phyloP scores from a whole-genome alignment of 2,888 invertebrate genomes.

The Phaedon cochleariae region DNA sequence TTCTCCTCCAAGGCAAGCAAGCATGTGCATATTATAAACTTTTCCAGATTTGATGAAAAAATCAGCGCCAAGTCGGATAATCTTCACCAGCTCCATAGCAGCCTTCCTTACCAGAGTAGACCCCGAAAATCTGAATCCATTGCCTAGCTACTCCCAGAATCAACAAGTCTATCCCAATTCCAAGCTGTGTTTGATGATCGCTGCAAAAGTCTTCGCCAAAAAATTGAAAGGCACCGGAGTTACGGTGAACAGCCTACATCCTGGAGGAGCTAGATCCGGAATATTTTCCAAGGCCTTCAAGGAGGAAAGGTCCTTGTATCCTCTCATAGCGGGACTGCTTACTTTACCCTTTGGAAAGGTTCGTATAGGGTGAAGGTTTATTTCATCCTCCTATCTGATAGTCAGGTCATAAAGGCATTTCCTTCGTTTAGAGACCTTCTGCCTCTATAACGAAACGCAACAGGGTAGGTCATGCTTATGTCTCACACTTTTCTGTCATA shows the following conservation, averaged over 20 bases:
- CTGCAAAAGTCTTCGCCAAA: conserved; percentile 45
- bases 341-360: conserved; percentile 25
- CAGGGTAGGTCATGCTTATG: no score
- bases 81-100: conserved; percentile 48
- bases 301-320: conserved; percentile 23
- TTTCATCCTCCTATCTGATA: no score
- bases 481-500: no score
- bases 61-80: conserved; percentile 47
- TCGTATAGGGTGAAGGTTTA: no score
- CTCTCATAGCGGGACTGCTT: conserved; percentile 25
- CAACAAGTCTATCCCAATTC: conserved; percentile 40
- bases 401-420: no score
- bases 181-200: conserved; percentile 50
- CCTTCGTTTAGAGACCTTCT: no score
- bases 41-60: conserved; percentile 62
- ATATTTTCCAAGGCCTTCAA: conserved; percentile 32
- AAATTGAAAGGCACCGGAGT: conserved; percentile 44
- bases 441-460: no score
- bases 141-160: conserved; percentile 20
- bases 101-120: conserved; percentile 39
- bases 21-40: no score
- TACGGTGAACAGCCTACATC: conserved; percentile 48
- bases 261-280: conserved; percentile 46
- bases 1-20: no score
- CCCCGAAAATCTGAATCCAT: conserved; percentile 40